Evolutionary conservation across 1,140 invertebrate genomes (phyloP), one percentile per base, ranked within the genome.

Genomic region (Batillaria attramentaria): DNA sequence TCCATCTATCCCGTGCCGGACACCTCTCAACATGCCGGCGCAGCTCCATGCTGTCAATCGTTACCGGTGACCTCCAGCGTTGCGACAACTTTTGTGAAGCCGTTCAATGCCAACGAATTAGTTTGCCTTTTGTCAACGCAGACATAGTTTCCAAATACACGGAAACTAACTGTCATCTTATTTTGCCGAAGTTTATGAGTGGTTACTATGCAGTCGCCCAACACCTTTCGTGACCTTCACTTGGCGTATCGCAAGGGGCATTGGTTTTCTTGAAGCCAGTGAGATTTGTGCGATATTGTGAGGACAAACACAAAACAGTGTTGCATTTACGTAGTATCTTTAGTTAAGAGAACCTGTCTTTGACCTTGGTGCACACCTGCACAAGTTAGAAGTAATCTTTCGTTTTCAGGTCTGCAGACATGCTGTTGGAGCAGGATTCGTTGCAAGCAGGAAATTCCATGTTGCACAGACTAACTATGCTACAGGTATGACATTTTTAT

Each of bases 371-470:
- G n/a, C 18, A 54, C n/a, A n/a, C 18, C n/a, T 18, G 18, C n/a
- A n/a, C 18, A 54, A n/a, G 18, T 62, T 16, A 62, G 10, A 62
- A 39, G 70, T 20, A 54, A 35, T 50, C 37, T 84, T 79, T 75
- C 41, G 72, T 33, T 86, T 85, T 41, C 69, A 90, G 89, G 84
- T 87, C 33, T 86, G 81, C 78, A 84, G 85, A 77, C 83, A 88
- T 89, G 88, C 85, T 77, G 77, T 89, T 78, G 89, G 87, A 79
- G 89, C 89, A 77, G 88, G 87, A 33, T 82, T 83, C 83, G 85
- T 90, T 72, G 85, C 87, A 37, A 77, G 82, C 16, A 88, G 86
- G 72, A 87, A 90, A 24, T 72, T 91, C 20, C 83, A 84, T 33
- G 79, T 87, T 65, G 80, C 86, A 69, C 42, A 81, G 60, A 70